Evolutionary conservation across 2,888 invertebrate genomes (phyloP).

Genomic region (Galerucella nymphaeae): DNA sequence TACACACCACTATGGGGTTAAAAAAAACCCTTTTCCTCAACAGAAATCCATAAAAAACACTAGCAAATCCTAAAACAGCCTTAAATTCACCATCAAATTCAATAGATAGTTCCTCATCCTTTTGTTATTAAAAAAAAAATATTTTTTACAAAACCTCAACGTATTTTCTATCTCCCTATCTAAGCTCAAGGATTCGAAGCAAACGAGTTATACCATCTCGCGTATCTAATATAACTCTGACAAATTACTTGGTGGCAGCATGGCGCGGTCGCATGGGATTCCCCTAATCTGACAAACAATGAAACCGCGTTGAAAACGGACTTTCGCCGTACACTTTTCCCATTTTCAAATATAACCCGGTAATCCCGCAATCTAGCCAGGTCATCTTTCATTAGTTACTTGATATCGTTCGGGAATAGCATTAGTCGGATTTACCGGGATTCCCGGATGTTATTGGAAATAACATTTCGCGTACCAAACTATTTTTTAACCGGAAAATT

Average conservation of each 20-base stretch:
- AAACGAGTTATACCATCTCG: constrained; percentile 31
- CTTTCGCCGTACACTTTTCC: constrained; percentile 59
- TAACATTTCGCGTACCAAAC: constrained; percentile 32
- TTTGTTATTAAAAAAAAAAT: no score
- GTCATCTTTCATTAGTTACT: constrained; percentile 59
- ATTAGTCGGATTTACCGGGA: constrained; percentile 46
- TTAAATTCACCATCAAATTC: no score
- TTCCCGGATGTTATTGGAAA: constrained; percentile 43
- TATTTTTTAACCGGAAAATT: no score
- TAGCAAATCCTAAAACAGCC: no score
- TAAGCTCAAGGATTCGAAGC: not conserved
- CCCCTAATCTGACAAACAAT: constrained; percentile 60
- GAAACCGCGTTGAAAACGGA: constrained; percentile 60
- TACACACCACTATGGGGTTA: no score
- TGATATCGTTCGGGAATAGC: constrained; percentile 50
- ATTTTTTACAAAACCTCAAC: no score
- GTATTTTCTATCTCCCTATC: not conserved
- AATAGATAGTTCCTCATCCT: no score
- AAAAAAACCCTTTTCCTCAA: no score
- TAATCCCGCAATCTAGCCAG: constrained; percentile 61
- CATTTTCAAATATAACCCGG: constrained; percentile 56
- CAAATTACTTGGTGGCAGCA: constrained; percentile 38
- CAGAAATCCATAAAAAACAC: no score
- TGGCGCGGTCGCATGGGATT: constrained; percentile 50
- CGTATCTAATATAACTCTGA: constrained; percentile 40